A percentile compares a stretch with the other conserved stretches of the same genome.
Conservation (phyloP, 2,797 vertebrate genomes). For the Cichlasoma orientale region DNA sequence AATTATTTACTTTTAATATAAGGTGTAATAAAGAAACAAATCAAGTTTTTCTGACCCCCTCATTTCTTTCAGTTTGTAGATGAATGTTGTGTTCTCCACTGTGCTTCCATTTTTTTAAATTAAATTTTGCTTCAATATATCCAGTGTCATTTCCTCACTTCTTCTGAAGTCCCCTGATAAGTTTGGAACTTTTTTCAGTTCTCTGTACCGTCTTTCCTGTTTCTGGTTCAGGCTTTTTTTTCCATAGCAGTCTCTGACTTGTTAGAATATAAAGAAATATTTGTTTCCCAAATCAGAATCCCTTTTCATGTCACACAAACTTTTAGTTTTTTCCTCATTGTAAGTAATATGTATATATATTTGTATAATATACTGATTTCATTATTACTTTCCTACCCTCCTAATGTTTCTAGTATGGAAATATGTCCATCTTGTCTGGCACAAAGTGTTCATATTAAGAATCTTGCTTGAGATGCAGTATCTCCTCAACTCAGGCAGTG, state of each 20-base stretch:
- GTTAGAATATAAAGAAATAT: too few species aligned
- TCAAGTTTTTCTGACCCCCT: not conserved
- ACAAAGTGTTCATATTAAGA: not conserved
- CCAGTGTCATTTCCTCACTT: not conserved
- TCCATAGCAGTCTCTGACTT: not conserved
- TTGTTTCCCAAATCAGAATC: not conserved
- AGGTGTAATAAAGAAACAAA: not conserved
- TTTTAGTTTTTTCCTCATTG: not conserved
- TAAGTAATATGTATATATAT: not conserved
- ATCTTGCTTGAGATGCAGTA: not conserved
- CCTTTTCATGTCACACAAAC: not conserved
- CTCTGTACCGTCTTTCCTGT: not conserved
- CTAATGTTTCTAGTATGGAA: not conserved
- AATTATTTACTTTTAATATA: not conserved
- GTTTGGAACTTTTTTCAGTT: not conserved
- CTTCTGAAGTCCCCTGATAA: not conserved
- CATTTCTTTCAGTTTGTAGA: not conserved
- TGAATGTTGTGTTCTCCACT: not conserved
- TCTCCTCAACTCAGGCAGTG: not conserved
- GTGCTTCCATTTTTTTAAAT: not conserved
- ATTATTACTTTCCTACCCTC: not conserved
- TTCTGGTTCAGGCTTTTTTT: not conserved
- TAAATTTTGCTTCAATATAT: not conserved
- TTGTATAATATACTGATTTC: not conserved
- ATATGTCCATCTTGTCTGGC: not conserved